Evolutionary conservation across 2,888 invertebrate species (phyloP).

Genomic region (Diploptera punctata): DNA sequence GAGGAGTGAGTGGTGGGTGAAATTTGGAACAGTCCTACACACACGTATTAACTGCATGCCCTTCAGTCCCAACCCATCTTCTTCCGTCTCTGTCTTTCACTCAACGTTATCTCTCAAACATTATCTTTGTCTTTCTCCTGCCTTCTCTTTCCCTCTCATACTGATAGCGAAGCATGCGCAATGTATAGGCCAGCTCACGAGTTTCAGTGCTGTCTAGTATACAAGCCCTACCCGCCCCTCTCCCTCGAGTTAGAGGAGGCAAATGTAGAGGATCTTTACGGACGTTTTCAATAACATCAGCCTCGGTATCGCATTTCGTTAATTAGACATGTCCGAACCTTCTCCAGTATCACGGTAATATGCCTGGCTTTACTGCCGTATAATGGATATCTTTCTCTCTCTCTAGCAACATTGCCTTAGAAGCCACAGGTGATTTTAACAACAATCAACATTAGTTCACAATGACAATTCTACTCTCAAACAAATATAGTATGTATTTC

Average conservation of each 20-base stretch:
- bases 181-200: slow-evolving; percentile 33
- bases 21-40: slow-evolving; percentile 28
- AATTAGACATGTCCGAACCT: too few relatives aligned
- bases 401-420: too few relatives aligned
- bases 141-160: slow-evolving; percentile 28
- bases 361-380: too few relatives aligned
- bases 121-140: neutral
- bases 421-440: too few relatives aligned
- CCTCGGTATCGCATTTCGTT: neutral
- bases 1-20: neutral
- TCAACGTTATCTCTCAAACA: slow-evolving; percentile 16
- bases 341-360: too few relatives aligned
- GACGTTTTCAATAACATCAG: slow-evolving; percentile 25
- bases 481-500: too few relatives aligned
- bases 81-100: slow-evolving; percentile 21
- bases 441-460: too few relatives aligned
- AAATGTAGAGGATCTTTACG: neutral
- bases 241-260: neutral
- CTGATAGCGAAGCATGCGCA: slow-evolving; percentile 29
- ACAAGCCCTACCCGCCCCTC: slow-evolving; percentile 2
- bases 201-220: slow-evolving; percentile 28
- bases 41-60: neutral
- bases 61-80: slow-evolving; percentile 24
- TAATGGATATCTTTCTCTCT: too few relatives aligned
- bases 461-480: too few relatives aligned